These are phyloP conservation scores for Lysandra coridon DNA, from an alignment of 2,888 invertebrate genomes.

Conservation along the genomic window DNA sequence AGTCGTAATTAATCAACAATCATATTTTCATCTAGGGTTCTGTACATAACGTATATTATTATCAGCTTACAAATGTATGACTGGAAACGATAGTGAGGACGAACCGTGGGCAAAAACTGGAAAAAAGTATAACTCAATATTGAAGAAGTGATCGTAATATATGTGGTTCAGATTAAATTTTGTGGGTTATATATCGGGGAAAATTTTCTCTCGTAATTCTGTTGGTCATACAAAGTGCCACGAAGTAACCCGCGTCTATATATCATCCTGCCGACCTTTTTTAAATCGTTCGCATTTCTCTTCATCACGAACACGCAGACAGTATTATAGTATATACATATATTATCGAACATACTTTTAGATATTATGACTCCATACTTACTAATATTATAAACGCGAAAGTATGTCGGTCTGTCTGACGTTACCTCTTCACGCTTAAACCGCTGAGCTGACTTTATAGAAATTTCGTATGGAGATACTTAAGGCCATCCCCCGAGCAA, in stretches of 20 bases:
- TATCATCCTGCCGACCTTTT: constrained; percentile 24
- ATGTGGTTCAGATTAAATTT: not conserved
- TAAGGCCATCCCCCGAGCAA: too few species aligned
- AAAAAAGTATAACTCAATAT: not conserved
- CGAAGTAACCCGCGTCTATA: constrained; percentile 22
- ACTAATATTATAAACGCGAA: too few species aligned
- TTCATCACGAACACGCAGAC: not conserved
- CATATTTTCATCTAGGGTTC: too few species aligned
- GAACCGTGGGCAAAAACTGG: not conserved
- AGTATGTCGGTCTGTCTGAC: too few species aligned
- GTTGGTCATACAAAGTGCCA: constrained; percentile 12
- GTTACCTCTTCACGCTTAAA: too few species aligned
- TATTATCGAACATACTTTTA: not conserved
- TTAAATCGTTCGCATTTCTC: constrained; percentile 26
- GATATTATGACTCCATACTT: too few species aligned
- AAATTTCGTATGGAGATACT: too few species aligned
- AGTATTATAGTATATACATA: not conserved
- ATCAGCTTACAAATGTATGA: not conserved
- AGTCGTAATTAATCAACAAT: too few species aligned
- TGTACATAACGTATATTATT: too few species aligned
- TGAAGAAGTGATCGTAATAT: not conserved
- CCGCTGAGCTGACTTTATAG: too few species aligned
- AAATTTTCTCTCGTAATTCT: constrained; percentile 17
- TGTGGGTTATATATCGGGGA: not conserved
- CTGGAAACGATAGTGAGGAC: too few species aligned